These are phyloP conservation scores for Gonatopus flavifemur DNA, from an alignment of 1,140 invertebrate species.

Conservation along the genomic window DNA sequence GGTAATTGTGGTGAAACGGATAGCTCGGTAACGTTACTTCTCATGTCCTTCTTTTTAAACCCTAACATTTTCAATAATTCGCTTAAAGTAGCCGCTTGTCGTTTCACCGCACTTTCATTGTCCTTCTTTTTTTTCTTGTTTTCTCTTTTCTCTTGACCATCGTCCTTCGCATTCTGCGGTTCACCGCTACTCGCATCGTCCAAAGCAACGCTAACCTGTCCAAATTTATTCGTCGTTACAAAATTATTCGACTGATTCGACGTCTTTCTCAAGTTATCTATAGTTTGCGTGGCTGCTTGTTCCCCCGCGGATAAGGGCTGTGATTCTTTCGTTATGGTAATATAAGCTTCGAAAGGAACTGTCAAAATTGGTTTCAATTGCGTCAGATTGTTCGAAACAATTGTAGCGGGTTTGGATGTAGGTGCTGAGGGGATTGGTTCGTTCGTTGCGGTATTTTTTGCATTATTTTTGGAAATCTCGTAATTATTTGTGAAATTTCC, in stretches of 20 bases:
- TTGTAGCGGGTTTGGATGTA: background rate
- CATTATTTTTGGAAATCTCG: background rate
- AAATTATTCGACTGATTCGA: too few relatives aligned
- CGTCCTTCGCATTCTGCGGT: background rate
- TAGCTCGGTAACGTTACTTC: conserved; percentile 9
- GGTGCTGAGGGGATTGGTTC: background rate
- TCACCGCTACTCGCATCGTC: too few relatives aligned
- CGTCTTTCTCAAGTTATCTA: too few relatives aligned
- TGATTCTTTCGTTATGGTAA: conserved; percentile 7
- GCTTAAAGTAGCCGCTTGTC: conserved; percentile 9
- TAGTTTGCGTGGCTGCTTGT: too few relatives aligned
- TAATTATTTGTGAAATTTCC: conserved; percentile 1
- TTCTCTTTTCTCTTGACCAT: background rate
- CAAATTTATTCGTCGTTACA: background rate
- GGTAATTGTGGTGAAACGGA: conserved; percentile 5
- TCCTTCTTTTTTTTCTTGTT: background rate
- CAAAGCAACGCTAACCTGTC: conserved; percentile 17
- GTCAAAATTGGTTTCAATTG: conserved; percentile 31
- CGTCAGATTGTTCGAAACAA: background rate
- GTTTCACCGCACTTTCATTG: background rate
- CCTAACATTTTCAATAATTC: conserved; percentile 26
- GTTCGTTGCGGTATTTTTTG: background rate
- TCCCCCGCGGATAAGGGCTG: too few relatives aligned
- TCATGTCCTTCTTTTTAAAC: conserved; percentile 13
- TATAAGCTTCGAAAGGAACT: conserved; percentile 47